Base-by-base conservation (phyloP, 2,888 invertebrate species). In the Pharmacophagus antenor region DNA sequence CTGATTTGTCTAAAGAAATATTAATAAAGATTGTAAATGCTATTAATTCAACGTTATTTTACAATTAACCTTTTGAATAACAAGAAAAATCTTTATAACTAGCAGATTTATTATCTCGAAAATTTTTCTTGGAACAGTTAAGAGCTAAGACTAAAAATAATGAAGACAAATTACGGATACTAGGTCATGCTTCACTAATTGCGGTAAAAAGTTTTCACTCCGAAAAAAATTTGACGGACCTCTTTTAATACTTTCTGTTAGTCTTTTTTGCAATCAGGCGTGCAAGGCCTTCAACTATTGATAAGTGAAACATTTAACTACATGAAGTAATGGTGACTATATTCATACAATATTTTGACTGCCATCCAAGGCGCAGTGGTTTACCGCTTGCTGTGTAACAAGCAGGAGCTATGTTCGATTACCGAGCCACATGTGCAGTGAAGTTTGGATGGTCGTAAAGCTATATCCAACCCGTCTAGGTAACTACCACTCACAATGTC, bases 121-220 rank as follows among this genome's bases (percentile, higher is more conserved):
- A 52, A 37, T 52, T 52, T 52, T 52, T 21, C 52, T 37, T 22
- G n/a, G 22, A 22, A 53, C 17, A 42, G 17, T 42, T 42, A 53
- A 53, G 42, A 53, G 53, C 41, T 22, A 53, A 41, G 42, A 17
- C 42, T 5, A 42, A 53, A 53, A 42, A 42, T 53, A 53, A 53
- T 41, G 53, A 23, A 53, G 53, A 53, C 42, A 42, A 53, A 53
- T 53, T 53, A 42, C 41, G 23, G n/a, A 42, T 23, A 41, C 41
- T 22, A 42, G 53, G 53, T 23, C 21, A 15, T 53, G 23, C 41
- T 53, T 53, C 18, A 42, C 42, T 42, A 41, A 52, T 52, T 52
- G 41, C 17, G 2, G 23, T 17, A 22, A 42, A 53, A 22, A 23
- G n/a, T n/a, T 49, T 42, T 53, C 22, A 22, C 17, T 22, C 23